A percentile compares a stretch with the other conserved stretches of the same genome.
Evolutionary conservation across 2,888 invertebrate genomes (phyloP).

Genomic region (Lymantria dispar): DNA sequence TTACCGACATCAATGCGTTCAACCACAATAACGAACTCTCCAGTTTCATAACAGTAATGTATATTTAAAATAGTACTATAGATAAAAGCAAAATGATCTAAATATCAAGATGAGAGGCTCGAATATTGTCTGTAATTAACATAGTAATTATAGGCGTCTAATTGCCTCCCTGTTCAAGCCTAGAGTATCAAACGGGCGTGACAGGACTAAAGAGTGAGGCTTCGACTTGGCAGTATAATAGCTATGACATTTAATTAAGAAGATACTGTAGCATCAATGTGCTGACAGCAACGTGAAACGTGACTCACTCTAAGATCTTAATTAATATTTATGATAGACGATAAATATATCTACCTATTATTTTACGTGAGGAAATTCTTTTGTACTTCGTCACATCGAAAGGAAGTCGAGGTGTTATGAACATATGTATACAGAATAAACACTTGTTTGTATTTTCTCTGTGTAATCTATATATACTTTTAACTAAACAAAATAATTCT

Average conservation of each 20-base stretch:
- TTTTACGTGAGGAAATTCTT: no score
- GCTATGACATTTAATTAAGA: conserved; percentile 67
- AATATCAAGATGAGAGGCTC: conserved; percentile 61
- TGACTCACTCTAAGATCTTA: conserved; percentile 34
- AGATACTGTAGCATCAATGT: conserved; percentile 38
- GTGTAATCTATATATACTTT: no score
- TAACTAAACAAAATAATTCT: no score
- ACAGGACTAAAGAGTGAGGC: conserved; percentile 50
- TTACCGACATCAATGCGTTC: no score
- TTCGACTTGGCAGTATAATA: conserved; percentile 24
- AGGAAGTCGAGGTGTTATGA: no score
- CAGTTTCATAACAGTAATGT: no score
- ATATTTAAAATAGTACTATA: not conserved
- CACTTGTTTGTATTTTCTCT: no score
- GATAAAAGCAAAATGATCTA: not conserved
- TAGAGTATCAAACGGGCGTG: conserved; percentile 72
- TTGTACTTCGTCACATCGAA: no score
- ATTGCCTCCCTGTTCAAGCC: conserved; percentile 75
- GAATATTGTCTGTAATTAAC: conserved; percentile 76
- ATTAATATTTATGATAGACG: conserved; percentile 22
- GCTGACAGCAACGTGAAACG: conserved; percentile 29
- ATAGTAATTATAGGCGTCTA: conserved; percentile 79
- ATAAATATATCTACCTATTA: no score
- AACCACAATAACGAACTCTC: no score
- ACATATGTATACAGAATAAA: no score